Evolutionary conservation across 2,113 vertebrate genomes (phyloP), one percentile per base, ranked within the genome.

Genomic region (Ciconia maguari): DNA sequence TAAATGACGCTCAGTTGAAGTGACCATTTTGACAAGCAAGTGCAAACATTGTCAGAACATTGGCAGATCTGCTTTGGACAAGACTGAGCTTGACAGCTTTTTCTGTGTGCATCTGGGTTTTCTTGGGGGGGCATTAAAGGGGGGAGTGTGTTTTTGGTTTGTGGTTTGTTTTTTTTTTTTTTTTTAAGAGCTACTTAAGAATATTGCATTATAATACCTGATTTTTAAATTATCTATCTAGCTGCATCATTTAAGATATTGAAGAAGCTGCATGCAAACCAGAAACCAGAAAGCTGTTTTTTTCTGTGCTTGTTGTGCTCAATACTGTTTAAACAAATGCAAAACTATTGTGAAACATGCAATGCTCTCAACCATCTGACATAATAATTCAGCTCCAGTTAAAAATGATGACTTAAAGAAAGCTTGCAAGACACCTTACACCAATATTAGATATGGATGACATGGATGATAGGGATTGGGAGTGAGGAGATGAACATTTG

Each of bases 21-120:
- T 95, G 96, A 96, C 94, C 95, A 82, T 96, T 96, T 90, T 95
- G 97, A 96, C 97, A 97, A 96, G 95, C 86, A 79, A 96, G 87
- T 95, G 96, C 91, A 97, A 97, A 97, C 80, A 92, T 93, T 91
- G 95, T 95, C 92, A 95, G 91, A 95, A 82, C 84, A 94, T 89
- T 94, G 95, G 93, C 96, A 94, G 91, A 81, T 96, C 87, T 93
- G 87, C 81, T 85, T 90, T 94, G 91, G 96, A 96, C 81, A 82
- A 94, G 95, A 90, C 84, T 36, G 89, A 83, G 76, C 94, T 48
- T 96, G 95, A 97, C 96, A 97, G 95, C 49, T 96, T 90, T 76
- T 87, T 32, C 87, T 83, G 62, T 75, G 91, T 74, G 81, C 93
- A 91, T 96, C 91, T 97, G 94, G 87, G 52, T 87, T 91, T 95